A percentile compares a stretch with the other conserved stretches of the same genome.
These are phyloP conservation scores for Acrocephalus arundinaceus DNA, from an alignment of 2,113 vertebrate species.

Conservation along the genomic window DNA sequence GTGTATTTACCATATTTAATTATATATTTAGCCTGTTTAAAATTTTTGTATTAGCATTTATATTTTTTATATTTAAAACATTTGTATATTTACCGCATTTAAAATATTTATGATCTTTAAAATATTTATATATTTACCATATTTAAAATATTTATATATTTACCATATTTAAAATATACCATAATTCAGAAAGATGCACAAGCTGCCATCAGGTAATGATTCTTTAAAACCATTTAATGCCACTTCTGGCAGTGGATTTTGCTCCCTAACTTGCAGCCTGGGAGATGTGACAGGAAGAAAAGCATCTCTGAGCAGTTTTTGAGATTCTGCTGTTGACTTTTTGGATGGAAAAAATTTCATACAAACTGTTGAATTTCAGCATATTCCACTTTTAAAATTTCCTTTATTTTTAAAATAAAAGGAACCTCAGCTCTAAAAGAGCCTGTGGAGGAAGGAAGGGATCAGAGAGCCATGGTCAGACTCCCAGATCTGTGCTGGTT, in stretches of 20 bases:
- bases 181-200: neutral
- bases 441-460: neutral
- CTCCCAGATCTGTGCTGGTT: neutral
- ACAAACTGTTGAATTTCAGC: neutral
- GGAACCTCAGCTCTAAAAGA: neutral
- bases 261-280: too few relatives aligned
- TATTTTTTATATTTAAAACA: too few relatives aligned
- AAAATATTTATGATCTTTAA: too few relatives aligned
- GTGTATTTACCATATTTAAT: neutral
- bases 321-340: neutral
- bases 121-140: neutral
- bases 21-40: neutral
- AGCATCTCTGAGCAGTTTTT: neutral
- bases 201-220: neutral
- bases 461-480: neutral
- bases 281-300: neutral
- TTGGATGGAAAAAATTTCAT: neutral
- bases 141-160: neutral
- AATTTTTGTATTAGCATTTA: too few relatives aligned
- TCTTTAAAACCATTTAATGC: neutral
- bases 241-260: neutral
- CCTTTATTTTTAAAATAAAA: neutral
- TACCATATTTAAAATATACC: neutral
- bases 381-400: neutral
- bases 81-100: neutral